Evolutionary conservation across 2,797 vertebrate species (phyloP).

Genomic region (Hypotaenidia philippensis): DNA sequence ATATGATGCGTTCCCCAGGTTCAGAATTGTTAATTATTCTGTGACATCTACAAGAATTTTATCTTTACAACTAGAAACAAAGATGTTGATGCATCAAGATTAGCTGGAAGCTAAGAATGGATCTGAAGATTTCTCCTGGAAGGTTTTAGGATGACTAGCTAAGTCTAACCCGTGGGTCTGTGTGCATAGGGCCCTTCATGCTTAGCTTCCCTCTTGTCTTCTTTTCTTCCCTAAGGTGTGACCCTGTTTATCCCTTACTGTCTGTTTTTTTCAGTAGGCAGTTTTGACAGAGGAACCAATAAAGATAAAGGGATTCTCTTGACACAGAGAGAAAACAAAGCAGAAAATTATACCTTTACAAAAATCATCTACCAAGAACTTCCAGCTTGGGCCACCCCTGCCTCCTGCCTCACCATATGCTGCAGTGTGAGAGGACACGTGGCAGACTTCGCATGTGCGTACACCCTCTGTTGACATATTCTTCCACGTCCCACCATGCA

Average conservation of each 20-base stretch:
- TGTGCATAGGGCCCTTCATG: background rate
- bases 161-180: background rate
- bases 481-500: accelerated
- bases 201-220: background rate
- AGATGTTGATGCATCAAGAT: background rate
- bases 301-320: background rate
- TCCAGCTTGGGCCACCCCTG: background rate
- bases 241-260: background rate
- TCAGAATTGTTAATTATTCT: background rate
- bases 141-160: background rate
- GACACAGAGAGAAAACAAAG: background rate
- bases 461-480: background rate
- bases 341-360: background rate
- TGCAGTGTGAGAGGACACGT: accelerated
- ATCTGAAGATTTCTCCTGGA: background rate
- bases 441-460: background rate
- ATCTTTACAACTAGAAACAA: background rate
- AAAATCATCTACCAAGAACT: background rate
- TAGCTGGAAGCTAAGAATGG: background rate
- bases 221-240: background rate
- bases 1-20: background rate
- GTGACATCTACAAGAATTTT: background rate
- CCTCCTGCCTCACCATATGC: background rate
- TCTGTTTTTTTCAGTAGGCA: background rate
- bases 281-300: background rate